Evolutionary conservation across 53 echinoderm and acorn worm genomes (phyloP), one percentile per base, ranked within the genome.

Genomic region (Holothuria scabra): DNA sequence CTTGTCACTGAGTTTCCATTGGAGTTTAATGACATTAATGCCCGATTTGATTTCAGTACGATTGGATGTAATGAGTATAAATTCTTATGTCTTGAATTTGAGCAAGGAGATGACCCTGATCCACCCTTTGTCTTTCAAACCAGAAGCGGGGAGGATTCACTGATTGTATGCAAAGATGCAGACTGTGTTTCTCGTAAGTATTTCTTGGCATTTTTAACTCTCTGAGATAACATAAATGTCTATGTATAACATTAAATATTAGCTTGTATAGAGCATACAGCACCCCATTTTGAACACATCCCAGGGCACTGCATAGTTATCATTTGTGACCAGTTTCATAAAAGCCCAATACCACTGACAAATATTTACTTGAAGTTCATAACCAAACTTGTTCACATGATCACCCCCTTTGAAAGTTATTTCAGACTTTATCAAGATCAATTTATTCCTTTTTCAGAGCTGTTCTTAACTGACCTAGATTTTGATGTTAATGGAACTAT

Each of bases 91-190:
- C 76, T 95, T 56, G 92, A 92, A 79, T 95, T 92, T 78, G 89
- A 84, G 32, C 89, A 83, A 74, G 81, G 90, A 0, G 84, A 76
- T 33, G 60, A 66, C 12, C 95, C 95, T 28, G 9, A 81, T 19
- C 95, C 95, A 25, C 69, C 76, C 28, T 93, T 96, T 82, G 89
- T 87, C 76, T 88, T 96, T 76, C 85, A 90, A 30, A 92, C 90
- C 16, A 86, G 85, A 34, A 67, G 67, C 86, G 92, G 92, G 4
- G 78, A 86, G 11, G 72, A 67, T 24, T 78, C 92, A 1, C 71
- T 93, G n/a, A 82, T 93, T 46, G 86, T 56, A 46, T 96, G 96
- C 78, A 88, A 93, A 57, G 65, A 64, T 61, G 82, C 82, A 1
- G 82, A 81, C 16, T 96, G 96, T 79, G 63, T 71, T 55, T 90